phyloP scores from a whole-genome alignment of 2,888 invertebrate species.

The Cosmia pyralina region DNA sequence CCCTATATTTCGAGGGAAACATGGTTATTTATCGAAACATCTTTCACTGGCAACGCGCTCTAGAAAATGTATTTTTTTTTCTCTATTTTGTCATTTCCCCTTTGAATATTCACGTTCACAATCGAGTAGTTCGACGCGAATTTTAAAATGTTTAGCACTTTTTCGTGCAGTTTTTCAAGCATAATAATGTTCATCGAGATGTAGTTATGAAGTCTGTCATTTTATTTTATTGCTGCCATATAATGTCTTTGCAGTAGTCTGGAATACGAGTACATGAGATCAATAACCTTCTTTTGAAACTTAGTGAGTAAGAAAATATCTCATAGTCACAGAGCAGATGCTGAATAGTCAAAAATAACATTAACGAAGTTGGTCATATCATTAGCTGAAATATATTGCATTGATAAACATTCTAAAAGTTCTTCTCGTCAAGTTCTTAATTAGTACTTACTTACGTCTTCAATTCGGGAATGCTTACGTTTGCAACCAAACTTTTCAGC shows the following conservation, averaged over 20 bases:
- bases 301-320: background rate
- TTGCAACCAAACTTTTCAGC: background rate
- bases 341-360: background rate
- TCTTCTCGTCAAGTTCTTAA: background rate
- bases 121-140: constrained; percentile 47
- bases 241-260: constrained; percentile 14
- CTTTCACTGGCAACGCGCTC: constrained; percentile 39
- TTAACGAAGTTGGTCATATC: background rate
- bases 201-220: constrained; percentile 33
- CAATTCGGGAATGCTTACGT: background rate
- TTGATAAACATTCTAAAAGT: background rate
- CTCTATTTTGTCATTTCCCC: constrained; percentile 44
- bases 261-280: background rate
- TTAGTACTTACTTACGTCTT: background rate
- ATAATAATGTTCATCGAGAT: constrained; percentile 29
- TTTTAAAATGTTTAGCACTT: constrained; percentile 42
- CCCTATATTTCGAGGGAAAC: constrained; percentile 70
- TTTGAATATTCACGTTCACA: constrained; percentile 60
- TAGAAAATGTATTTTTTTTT: constrained; percentile 36
- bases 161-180: constrained; percentile 48
- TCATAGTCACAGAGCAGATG: background rate
- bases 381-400: background rate
- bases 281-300: background rate
- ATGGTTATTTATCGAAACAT: constrained; percentile 72
- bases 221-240: constrained; percentile 15